These are phyloP conservation scores for Tachycineta bicolor DNA, from an alignment of 2,113 vertebrate species.

Conservation along the genomic window DNA sequence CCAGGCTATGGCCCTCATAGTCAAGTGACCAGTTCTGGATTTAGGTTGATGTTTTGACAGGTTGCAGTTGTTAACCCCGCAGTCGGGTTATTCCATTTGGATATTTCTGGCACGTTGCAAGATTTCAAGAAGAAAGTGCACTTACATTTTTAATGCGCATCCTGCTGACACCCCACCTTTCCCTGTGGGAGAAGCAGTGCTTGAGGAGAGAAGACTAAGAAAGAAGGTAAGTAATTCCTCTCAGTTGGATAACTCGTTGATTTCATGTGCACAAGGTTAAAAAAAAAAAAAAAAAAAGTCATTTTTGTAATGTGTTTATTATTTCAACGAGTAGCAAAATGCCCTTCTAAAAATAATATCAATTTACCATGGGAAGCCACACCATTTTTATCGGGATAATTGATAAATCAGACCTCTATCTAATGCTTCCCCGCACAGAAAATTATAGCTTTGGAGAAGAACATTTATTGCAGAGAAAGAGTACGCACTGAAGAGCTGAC, in stretches of 20 bases:
- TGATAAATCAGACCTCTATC: constrained; percentile 24
- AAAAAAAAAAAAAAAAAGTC: neutral
- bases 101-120: neutral
- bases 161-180: constrained; percentile 34
- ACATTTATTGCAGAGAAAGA: neutral
- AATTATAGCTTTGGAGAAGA: neutral
- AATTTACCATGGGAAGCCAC: constrained; percentile 2
- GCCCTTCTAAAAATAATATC: constrained; percentile 52
- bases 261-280: neutral
- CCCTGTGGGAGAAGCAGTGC: neutral
- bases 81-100: neutral
- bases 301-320: neutral
- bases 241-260: neutral
- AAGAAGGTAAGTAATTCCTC: neutral
- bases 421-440: neutral
- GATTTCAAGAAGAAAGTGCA: neutral
- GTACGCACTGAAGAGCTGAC: neutral
- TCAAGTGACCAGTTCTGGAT: neutral
- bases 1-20: neutral
- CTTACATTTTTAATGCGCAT: neutral
- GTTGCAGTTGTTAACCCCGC: neutral
- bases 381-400: constrained; percentile 46
- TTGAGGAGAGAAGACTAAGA: neutral
- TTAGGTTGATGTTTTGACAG: neutral
- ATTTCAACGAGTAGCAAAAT: constrained; percentile 34